Percentiles rank a stretch among this genome's conserved stretches.
phyloP scores from a whole-genome alignment of 2,113 vertebrate genomes.

The Corynorhinus townsendii region DNA sequence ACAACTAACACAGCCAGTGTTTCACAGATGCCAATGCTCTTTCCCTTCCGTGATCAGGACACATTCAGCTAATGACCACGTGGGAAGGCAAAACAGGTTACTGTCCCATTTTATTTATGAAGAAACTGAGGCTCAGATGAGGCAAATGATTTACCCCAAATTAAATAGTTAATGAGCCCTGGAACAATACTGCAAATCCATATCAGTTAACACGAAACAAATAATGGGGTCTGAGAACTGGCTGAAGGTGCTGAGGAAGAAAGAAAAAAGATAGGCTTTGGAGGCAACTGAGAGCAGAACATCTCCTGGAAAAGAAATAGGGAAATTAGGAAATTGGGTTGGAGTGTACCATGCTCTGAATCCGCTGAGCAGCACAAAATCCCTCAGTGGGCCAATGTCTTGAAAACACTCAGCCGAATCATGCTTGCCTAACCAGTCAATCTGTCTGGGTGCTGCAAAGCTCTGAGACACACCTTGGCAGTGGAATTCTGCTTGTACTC shows the following conservation, averaged over 20 bases:
- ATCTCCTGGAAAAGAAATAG: not conserved
- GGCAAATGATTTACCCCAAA: not conserved
- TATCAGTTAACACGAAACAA: not conserved
- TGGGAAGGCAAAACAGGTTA: not conserved
- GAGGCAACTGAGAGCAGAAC: not conserved
- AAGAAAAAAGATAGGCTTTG: not conserved
- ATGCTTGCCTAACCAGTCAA: not conserved
- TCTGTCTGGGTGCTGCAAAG: not conserved
- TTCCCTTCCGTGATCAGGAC: not conserved
- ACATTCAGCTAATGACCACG: not conserved
- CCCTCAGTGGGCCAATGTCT: not conserved
- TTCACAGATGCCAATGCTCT: not conserved
- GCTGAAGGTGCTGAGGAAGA: not conserved
- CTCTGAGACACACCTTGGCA: not conserved
- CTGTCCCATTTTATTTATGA: not conserved
- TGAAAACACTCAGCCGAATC: not conserved
- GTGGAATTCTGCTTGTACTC: not conserved
- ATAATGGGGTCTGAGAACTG: not conserved
- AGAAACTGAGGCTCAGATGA: not conserved
- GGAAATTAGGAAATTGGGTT: not conserved
- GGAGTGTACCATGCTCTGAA: not conserved
- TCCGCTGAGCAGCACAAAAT: not conserved
- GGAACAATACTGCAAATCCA: not conserved
- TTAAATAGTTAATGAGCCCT: not conserved
- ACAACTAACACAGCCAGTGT: not conserved